A percentile compares a stretch with the other conserved stretches of the same genome.
These are phyloP conservation scores for Chaetops frenatus DNA, from an alignment of 2,113 vertebrate genomes.

Conservation along the genomic window DNA sequence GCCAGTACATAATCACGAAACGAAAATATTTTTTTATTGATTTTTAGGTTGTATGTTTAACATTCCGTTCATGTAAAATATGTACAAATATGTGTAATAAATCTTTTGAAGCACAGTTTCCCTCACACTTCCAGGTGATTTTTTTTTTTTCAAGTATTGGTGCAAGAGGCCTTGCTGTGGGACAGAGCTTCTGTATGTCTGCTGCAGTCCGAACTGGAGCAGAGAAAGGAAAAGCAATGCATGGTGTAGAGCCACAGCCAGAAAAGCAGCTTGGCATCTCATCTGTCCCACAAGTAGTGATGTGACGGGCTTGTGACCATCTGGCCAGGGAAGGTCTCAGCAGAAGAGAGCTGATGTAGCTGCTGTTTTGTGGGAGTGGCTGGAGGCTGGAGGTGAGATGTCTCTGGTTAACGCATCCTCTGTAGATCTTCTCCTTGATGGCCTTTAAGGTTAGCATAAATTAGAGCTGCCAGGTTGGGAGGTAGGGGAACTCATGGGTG, in stretches of 20 bases:
- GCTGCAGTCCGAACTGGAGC: not conserved
- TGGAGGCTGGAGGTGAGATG: not conserved
- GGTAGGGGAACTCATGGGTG: not conserved
- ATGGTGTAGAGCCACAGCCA: not conserved
- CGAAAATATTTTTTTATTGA: conserved; percentile 64
- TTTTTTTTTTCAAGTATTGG: not conserved
- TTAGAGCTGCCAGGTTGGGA: not conserved
- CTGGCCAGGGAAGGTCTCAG: not conserved
- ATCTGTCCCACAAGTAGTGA: not conserved
- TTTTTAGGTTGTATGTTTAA: conserved; percentile 65
- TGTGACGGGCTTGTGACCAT: no score
- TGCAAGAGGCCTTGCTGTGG: not conserved
- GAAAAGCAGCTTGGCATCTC: not conserved
- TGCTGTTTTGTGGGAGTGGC: not conserved
- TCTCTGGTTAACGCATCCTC: not conserved
- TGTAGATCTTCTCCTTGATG: not conserved
- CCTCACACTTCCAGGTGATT: not conserved
- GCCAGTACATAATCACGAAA: conserved; percentile 40
- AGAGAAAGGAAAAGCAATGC: not conserved
- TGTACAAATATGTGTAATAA: conserved; percentile 66
- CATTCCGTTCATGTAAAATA: conserved; percentile 72
- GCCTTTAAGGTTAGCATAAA: not conserved
- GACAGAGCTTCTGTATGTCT: not conserved
- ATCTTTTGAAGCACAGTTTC: conserved; percentile 69
- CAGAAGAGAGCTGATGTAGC: not conserved